These are phyloP conservation scores for Campylomormyrus tamandua DNA, from an alignment of 2,113 vertebrate species.

Conservation along the genomic window DNA sequence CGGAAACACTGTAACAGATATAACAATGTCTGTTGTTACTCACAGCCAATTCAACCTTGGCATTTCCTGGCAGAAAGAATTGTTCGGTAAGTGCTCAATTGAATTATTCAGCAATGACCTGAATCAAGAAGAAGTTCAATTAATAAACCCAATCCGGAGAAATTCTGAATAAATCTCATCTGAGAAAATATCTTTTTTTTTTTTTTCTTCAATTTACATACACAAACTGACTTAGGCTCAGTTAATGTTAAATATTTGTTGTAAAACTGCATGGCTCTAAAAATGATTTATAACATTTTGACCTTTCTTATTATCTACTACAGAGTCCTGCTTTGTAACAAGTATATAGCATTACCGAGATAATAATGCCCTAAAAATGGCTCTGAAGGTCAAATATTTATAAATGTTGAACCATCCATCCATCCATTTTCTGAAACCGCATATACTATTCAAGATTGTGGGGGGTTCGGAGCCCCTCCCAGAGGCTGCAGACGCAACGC, in stretches of 20 bases:
- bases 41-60: conserved; percentile 54
- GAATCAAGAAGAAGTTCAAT: neutral
- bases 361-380: neutral
- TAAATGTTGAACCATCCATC: neutral
- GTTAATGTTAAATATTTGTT: neutral
- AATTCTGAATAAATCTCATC: neutral
- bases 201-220: neutral
- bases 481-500: no score
- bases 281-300: neutral
- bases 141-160: neutral
- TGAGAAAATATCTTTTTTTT: neutral
- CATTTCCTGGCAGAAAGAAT: conserved; percentile 44
- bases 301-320: neutral
- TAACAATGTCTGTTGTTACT: conserved; percentile 26
- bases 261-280: neutral
- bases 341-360: neutral
- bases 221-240: neutral
- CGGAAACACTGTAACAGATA: neutral
- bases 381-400: neutral
- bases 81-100: conserved; percentile 36
- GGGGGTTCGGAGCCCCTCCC: no score
- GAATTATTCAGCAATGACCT: conserved; percentile 54
- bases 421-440: no score
- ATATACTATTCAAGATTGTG: no score
- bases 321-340: neutral